Percentiles rank a stretch among this genome's conserved stretches.
These are phyloP conservation scores for Chondrosia reniformis DNA, from an alignment of 37 sponge, comb jelly and placozoan genomes.

Conservation along the genomic window DNA sequence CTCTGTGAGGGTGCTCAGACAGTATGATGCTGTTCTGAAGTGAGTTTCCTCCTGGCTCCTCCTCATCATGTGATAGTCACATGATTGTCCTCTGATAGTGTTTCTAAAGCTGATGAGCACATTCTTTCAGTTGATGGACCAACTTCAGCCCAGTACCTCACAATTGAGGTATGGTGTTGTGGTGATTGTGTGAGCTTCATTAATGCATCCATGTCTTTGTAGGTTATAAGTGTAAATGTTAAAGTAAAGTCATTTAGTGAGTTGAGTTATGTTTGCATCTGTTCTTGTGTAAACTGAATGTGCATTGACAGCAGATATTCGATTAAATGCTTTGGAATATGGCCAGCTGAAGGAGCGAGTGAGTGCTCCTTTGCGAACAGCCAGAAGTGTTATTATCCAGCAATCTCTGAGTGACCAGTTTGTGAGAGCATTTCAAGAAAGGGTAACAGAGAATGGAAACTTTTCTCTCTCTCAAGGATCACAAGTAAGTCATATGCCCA, in stretches of 20 bases:
- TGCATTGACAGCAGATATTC: constrained; percentile 19
- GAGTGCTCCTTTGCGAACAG: constrained; percentile 57
- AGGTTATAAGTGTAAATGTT: constrained; percentile 33
- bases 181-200: background rate
- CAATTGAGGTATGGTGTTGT: constrained; percentile 33
- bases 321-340: constrained; percentile 79
- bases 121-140: constrained; percentile 29
- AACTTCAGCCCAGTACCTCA: constrained; percentile 39
- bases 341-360: constrained; percentile 62
- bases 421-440: constrained; percentile 72
- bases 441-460: constrained; percentile 66
- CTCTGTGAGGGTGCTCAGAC: constrained; percentile 38
- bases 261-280: background rate
- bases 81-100: constrained; percentile 21
- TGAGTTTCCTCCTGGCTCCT: constrained; percentile 15
- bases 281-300: background rate
- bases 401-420: constrained; percentile 89
- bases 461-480: constrained; percentile 44
- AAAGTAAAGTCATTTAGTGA: constrained; percentile 44
- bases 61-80: background rate
- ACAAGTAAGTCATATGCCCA: constrained; percentile 54
- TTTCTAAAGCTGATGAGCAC: constrained; percentile 54
- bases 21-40: constrained; percentile 57
- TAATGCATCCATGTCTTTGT: background rate
- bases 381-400: constrained; percentile 78